These are phyloP conservation scores for Pyrocoelia pectoralis DNA, from an alignment of 2,888 invertebrate species.

Conservation along the genomic window DNA sequence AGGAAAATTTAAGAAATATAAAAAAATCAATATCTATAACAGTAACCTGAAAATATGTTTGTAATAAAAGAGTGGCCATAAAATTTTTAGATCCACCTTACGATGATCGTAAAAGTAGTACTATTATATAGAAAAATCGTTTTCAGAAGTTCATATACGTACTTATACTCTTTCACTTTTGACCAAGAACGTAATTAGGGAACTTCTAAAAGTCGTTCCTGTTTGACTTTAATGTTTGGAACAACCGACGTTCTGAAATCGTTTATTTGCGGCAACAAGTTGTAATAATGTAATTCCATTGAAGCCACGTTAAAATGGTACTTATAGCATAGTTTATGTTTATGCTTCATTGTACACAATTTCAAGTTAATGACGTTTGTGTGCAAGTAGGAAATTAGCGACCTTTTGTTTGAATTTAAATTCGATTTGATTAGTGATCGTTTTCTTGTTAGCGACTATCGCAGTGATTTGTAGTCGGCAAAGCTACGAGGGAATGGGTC, in stretches of 20 bases:
- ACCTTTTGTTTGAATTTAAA: conserved; percentile 17
- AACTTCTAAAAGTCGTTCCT: conserved; percentile 18
- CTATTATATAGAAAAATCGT: conserved; percentile 28
- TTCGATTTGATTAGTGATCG: conserved; percentile 38
- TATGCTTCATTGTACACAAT: background rate
- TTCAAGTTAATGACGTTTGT: background rate
- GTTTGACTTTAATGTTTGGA: background rate
- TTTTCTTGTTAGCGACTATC: conserved; percentile 42
- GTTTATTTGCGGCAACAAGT: conserved; percentile 19
- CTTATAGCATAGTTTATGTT: background rate
- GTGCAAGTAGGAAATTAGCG: background rate
- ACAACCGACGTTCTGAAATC: background rate
- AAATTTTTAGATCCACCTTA: conserved; percentile 34
- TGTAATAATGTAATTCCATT: background rate
- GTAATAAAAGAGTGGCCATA: conserved; percentile 30
- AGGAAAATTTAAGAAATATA: conserved; percentile 5
- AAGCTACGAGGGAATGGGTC: conserved; percentile 28
- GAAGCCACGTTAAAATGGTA: background rate
- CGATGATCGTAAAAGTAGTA: conserved; percentile 24
- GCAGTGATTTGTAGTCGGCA: conserved; percentile 40
- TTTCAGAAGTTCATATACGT: conserved; percentile 10
- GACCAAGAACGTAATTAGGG: conserved; percentile 15
- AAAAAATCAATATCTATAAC: conserved; percentile 33
- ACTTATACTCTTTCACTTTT: background rate
- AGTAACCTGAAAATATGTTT: conserved; percentile 33